Percentiles rank a stretch among this genome's conserved stretches.
Evolutionary conservation across 2,797 vertebrate species (phyloP).

Genomic region (Emydoidea blandingii): DNA sequence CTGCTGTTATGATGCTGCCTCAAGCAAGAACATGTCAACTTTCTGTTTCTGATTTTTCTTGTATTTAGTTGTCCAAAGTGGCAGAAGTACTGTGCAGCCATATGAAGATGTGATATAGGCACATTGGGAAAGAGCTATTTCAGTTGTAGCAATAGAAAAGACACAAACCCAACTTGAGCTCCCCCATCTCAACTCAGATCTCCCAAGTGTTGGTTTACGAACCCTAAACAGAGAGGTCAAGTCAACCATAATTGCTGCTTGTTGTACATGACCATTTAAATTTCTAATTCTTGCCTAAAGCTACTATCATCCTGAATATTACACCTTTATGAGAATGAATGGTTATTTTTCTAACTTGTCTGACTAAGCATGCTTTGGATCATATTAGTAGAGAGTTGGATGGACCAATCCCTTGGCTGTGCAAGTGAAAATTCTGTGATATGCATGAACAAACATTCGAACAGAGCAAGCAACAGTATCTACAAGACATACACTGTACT

Average conservation of each 20-base stretch:
- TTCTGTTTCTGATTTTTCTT: background rate
- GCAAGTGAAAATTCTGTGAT: background rate
- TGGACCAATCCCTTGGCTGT: background rate
- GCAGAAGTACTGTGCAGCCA: background rate
- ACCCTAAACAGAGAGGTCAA: background rate
- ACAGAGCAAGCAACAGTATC: background rate
- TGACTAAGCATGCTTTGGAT: background rate
- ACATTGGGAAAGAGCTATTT: fast-evolving
- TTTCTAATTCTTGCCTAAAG: no score
- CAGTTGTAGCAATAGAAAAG: background rate
- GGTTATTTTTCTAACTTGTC: background rate
- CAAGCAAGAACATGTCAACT: background rate
- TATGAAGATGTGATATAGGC: background rate
- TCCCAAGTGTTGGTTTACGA: fast-evolving
- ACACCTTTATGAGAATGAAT: no score
- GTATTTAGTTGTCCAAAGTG: background rate
- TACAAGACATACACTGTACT: background rate
- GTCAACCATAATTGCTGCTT: fast-evolving
- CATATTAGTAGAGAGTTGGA: background rate
- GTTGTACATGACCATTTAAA: background rate
- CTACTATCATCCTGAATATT: no score
- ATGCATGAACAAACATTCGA: background rate
- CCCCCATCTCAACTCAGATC: background rate
- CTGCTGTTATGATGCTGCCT: background rate
- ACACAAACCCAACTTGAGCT: background rate